Conservation (phyloP, 2,888 invertebrate species). For the Pollenia griseotomentosa region DNA sequence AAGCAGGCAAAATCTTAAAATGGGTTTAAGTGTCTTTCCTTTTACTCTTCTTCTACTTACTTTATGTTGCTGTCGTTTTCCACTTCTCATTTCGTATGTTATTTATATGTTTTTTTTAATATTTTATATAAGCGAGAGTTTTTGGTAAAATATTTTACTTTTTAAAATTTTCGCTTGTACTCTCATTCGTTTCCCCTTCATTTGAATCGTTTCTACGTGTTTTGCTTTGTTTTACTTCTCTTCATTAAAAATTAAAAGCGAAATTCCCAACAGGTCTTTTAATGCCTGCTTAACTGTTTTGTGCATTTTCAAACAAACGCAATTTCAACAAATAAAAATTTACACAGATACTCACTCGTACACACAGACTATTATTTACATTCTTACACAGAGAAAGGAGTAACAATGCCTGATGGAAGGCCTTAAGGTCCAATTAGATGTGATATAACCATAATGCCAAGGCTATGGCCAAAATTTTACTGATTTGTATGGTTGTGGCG, state of each 20-base stretch:
- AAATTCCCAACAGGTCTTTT: conserved; percentile 43
- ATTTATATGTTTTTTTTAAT: background rate
- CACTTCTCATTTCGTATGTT: background rate
- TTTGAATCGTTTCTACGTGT: conserved; percentile 17
- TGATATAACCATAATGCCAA: too few species aligned
- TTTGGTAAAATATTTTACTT: conserved; percentile 12
- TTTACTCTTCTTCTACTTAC: background rate
- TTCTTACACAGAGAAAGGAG: too few species aligned
- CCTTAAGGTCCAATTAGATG: too few species aligned
- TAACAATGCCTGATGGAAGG: background rate
- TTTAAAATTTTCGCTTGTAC: background rate
- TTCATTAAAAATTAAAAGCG: conserved; percentile 34
- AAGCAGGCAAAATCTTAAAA: conserved; percentile 19
- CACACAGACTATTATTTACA: background rate
- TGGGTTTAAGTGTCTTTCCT: conserved; percentile 12
- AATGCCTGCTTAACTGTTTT: conserved; percentile 44
- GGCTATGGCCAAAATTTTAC: too few species aligned
- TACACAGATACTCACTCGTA: background rate
- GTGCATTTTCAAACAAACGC: conserved; percentile 22
- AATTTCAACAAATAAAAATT: conserved; percentile 12
- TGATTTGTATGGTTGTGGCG: too few species aligned
- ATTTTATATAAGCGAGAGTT: conserved; percentile 10
- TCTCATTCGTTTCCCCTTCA: conserved; percentile 8
- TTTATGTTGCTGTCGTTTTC: background rate
- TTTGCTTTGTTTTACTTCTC: conserved; percentile 17